phyloP scores from a whole-genome alignment of 2,113 vertebrate genomes.

The Pelecanus crispus region DNA sequence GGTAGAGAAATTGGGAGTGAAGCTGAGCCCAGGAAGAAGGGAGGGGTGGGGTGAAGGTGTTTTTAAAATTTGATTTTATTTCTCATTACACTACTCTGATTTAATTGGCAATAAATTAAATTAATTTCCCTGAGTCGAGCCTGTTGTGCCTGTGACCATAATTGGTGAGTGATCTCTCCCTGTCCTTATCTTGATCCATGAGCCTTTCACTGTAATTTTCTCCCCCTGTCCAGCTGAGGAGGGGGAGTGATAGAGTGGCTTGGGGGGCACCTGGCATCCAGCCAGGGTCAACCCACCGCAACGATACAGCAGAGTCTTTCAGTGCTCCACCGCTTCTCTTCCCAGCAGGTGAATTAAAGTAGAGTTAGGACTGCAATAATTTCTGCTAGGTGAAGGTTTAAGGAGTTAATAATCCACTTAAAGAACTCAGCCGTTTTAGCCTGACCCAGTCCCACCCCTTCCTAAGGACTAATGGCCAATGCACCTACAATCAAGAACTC shows the following conservation, averaged over 20 bases:
- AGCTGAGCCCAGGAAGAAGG: background rate
- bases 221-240: background rate
- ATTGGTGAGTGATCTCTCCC: background rate
- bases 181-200: background rate
- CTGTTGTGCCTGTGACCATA: background rate
- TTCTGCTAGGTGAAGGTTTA: background rate
- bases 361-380: background rate
- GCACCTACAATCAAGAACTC: background rate
- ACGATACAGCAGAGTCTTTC: background rate
- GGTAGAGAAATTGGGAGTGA: background rate
- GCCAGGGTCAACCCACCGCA: background rate
- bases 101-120: background rate
- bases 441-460: background rate
- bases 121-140: background rate
- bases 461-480: background rate
- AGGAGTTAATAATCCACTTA: background rate
- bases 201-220: background rate
- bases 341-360: background rate
- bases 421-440: background rate
- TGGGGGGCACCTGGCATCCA: background rate
- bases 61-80: background rate
- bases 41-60: background rate
- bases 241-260: background rate
- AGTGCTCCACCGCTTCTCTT: background rate
- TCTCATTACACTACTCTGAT: background rate